These are phyloP conservation scores for Elanoides forficatus DNA, from an alignment of 2,113 vertebrate genomes.

Conservation along the genomic window DNA sequence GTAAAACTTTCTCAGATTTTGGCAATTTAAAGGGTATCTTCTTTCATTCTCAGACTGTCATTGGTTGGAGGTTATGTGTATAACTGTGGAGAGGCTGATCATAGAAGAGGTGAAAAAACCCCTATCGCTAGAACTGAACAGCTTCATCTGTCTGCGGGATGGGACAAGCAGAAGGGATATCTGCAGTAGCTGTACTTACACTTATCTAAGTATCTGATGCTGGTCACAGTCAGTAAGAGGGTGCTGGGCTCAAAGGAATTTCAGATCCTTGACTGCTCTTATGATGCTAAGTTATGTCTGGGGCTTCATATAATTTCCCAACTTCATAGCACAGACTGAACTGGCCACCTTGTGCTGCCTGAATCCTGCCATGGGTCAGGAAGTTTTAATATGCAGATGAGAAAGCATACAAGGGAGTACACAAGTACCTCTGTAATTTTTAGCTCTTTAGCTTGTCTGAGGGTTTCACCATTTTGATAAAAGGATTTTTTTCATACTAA, in stretches of 20 bases:
- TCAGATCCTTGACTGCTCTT: not conserved
- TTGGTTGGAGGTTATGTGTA: not conserved
- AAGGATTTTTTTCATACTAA: not conserved
- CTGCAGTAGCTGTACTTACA: not conserved
- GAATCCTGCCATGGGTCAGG: not conserved
- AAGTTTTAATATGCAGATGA: not conserved
- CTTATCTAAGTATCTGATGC: not conserved
- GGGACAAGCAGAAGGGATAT: not conserved
- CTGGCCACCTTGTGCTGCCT: not conserved
- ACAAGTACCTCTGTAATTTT: not conserved
- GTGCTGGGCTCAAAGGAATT: not conserved
- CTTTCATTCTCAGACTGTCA: not conserved
- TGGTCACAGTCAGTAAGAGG: not conserved
- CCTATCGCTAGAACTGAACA: not conserved
- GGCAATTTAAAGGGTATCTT: not conserved
- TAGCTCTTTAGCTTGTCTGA: not conserved
- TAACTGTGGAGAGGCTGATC: not conserved
- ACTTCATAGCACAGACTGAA: not conserved
- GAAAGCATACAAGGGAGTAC: not conserved
- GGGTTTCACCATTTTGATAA: not conserved
- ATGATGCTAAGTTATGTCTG: not conserved
- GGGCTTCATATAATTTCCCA: not conserved
- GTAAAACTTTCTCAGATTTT: not conserved
- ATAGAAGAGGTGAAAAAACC: not conserved
- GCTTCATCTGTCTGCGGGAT: not conserved